A percentile compares a stretch with the other conserved stretches of the same genome.
phyloP scores from a whole-genome alignment of 2,888 invertebrate genomes.

The Orgyia antiqua region DNA sequence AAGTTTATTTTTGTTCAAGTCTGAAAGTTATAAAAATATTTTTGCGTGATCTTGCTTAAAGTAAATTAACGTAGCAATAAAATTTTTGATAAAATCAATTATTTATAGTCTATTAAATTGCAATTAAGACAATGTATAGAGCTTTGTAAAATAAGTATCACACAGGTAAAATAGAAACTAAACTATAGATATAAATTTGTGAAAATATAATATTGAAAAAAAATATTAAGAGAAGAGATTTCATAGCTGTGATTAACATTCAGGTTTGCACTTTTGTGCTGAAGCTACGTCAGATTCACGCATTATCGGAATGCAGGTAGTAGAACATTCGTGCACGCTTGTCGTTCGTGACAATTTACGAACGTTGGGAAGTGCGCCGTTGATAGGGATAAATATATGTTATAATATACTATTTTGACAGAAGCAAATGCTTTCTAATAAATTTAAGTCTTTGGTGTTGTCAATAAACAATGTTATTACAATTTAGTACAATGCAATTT shows the following conservation, averaged over 20 bases:
- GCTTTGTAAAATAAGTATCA: slow-evolving; percentile 74
- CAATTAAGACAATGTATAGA: slow-evolving; percentile 76
- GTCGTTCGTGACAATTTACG: slow-evolving; percentile 22
- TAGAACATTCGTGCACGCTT: slow-evolving; percentile 38
- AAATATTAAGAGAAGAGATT: slow-evolving; percentile 67
- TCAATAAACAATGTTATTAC: slow-evolving; percentile 38
- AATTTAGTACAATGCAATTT: slow-evolving; percentile 67
- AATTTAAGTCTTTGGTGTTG: slow-evolving; percentile 54
- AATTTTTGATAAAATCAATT: slow-evolving; percentile 75
- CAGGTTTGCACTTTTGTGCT: slow-evolving; percentile 68
- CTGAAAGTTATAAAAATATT: slow-evolving; percentile 47
- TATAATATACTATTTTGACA: not conserved
- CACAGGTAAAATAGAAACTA: slow-evolving; percentile 69
- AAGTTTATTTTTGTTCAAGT: slow-evolving; percentile 43
- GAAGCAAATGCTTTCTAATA: not conserved
- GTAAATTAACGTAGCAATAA: slow-evolving; percentile 66
- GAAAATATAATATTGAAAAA: slow-evolving; percentile 33
- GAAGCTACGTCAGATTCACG: slow-evolving; percentile 41
- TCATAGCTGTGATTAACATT: slow-evolving; percentile 74
- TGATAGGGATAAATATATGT: not conserved
- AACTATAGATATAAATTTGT: slow-evolving; percentile 52
- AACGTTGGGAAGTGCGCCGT: slow-evolving; percentile 1
- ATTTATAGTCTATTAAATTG: slow-evolving; percentile 70
- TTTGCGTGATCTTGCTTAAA: slow-evolving; percentile 59
- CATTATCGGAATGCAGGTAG: slow-evolving; percentile 30